Conservation (phyloP, 1,140 invertebrate species). For the Plectrocnemia conspersa region DNA sequence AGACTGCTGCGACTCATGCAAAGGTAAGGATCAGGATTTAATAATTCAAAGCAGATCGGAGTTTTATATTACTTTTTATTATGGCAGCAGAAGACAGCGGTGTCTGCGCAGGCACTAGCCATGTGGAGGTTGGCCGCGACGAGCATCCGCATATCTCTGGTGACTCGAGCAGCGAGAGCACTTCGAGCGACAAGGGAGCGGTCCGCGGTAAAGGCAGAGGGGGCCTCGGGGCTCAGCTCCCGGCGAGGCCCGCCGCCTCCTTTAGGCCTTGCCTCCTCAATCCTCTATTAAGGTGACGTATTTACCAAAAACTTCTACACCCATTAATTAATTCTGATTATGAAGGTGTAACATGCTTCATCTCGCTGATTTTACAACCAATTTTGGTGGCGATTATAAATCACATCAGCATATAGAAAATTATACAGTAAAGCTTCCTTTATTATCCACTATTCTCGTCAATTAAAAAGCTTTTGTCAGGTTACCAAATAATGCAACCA, state of each 20-base stretch:
- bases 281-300: slow-evolving; percentile 28
- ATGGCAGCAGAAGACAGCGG: slow-evolving; percentile 28
- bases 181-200: background rate
- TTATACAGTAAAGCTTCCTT: background rate
- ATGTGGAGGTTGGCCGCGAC: slow-evolving; percentile 24
- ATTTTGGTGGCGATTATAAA: background rate
- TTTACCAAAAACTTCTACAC: background rate
- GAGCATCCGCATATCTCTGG: slow-evolving; percentile 1
- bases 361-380: background rate
- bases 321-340: background rate
- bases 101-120: slow-evolving; percentile 29
- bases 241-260: slow-evolving; percentile 9
- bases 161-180: slow-evolving; percentile 12
- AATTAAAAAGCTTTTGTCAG: background rate
- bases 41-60: background rate
- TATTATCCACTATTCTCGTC: background rate
- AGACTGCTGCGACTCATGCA: slow-evolving; percentile 28
- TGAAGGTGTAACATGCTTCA: background rate
- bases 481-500: background rate
- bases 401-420: background rate
- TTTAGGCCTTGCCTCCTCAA: slow-evolving; percentile 14
- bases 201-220: slow-evolving; percentile 11
- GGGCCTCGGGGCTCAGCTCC: background rate
- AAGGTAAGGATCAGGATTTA: slow-evolving; percentile 22
- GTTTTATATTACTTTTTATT: background rate